Percentiles rank a stretch among this genome's conserved stretches.
These are phyloP conservation scores for Diplodus puntazzo DNA, from an alignment of 2,797 vertebrate genomes.

Conservation along the genomic window DNA sequence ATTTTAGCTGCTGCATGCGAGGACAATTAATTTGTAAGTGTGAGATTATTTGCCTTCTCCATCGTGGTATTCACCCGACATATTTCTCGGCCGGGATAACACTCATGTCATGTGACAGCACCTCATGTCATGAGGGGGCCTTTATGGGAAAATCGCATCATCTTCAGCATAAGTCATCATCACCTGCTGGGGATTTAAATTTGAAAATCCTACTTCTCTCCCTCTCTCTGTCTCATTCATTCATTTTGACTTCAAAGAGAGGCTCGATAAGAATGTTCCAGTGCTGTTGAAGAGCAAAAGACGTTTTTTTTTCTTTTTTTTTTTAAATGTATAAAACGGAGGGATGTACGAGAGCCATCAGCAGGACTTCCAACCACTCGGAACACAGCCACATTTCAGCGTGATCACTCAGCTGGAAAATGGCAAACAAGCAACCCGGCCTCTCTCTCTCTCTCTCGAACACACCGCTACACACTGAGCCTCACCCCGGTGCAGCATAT, in stretches of 20 bases:
- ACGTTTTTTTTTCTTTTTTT: background rate
- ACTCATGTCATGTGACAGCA: constrained; percentile 43
- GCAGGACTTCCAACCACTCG: background rate
- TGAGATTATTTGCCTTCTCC: background rate
- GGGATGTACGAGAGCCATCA: constrained; percentile 20
- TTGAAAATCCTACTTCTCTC: constrained; percentile 32
- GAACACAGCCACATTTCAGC: constrained; percentile 27
- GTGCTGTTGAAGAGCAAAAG: background rate
- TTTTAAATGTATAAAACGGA: background rate
- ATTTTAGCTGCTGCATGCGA: background rate
- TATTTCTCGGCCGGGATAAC: constrained; percentile 6
- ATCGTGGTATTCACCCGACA: constrained; percentile 14
- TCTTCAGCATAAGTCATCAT: constrained; percentile 57
- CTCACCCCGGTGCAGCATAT: constrained; percentile 31
- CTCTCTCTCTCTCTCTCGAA: background rate
- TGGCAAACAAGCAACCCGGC: constrained; percentile 27
- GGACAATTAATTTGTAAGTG: background rate
- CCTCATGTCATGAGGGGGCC: constrained; percentile 19
- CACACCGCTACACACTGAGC: constrained; percentile 8
- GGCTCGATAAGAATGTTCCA: constrained; percentile 38
- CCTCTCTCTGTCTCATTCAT: constrained; percentile 42
- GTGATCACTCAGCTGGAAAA: constrained; percentile 51
- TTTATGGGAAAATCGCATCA: constrained; percentile 61
- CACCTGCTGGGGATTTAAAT: constrained; percentile 71
- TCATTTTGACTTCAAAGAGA: constrained; percentile 61